phyloP scores from a whole-genome alignment of 2,797 vertebrate species.

The Hapalemur alaotrensis region DNA sequence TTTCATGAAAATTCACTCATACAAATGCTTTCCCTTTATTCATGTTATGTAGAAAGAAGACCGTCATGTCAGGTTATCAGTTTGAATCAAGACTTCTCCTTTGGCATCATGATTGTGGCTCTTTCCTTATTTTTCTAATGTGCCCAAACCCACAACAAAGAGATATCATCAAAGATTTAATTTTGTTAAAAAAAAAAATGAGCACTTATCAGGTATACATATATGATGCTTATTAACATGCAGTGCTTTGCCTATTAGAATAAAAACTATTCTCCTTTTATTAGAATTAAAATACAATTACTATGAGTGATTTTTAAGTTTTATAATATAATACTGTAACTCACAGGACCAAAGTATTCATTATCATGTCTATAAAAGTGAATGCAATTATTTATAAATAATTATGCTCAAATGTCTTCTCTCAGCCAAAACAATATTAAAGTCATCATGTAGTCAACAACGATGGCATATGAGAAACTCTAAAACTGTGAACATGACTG shows the following conservation, averaged over 20 bases:
- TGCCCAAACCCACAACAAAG: conserved; percentile 10
- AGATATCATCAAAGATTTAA: neutral
- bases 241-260: conserved; percentile 12
- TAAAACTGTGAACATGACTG: conserved; percentile 49
- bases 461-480: conserved; percentile 34
- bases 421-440: conserved; percentile 59
- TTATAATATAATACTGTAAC: neutral
- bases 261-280: conserved; percentile 55
- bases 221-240: conserved; percentile 25
- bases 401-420: conserved; percentile 29
- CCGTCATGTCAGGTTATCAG: neutral
- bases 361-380: neutral
- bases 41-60: neutral
- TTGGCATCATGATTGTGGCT: neutral
- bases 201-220: conserved; percentile 6
- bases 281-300: conserved; percentile 64
- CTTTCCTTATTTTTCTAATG: neutral
- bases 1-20: neutral
- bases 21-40: neutral
- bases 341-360: neutral
- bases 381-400: conserved; percentile 61
- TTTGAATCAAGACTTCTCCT: neutral
- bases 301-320: conserved; percentile 39
- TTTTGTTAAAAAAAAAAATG: conserved; percentile 23
- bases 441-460: conserved; percentile 37